Percentiles rank a stretch among this genome's conserved stretches.
phyloP scores from a whole-genome alignment of 2,888 invertebrate species.

The Abscondita cerata region DNA sequence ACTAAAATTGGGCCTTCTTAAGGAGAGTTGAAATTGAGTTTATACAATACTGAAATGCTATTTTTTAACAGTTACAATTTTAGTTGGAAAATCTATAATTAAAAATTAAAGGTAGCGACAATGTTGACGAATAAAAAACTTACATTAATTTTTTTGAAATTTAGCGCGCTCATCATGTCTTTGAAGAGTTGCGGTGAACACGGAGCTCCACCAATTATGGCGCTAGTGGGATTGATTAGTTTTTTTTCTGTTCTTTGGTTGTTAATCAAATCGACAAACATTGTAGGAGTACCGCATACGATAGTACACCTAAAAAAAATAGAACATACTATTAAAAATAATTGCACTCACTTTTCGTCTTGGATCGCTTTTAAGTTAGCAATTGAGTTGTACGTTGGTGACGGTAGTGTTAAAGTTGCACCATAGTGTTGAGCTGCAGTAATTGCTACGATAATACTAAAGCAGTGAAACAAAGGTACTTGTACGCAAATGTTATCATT shows the following conservation, averaged over 20 bases:
- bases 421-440: conserved; percentile 67
- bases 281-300: conserved; percentile 83
- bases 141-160: conserved; percentile 62
- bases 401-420: conserved; percentile 67
- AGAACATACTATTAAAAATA: too few species aligned
- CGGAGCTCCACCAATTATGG: conserved; percentile 76
- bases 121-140: too few species aligned
- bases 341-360: conserved; percentile 14
- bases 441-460: conserved; percentile 72
- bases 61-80: too few species aligned
- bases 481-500: conserved; percentile 67
- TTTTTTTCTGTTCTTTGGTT: conserved; percentile 59
- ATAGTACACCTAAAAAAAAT: conserved; percentile 67
- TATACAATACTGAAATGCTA: too few species aligned
- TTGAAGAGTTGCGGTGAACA: conserved; percentile 69
- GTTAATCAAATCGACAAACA: conserved; percentile 79
- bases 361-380: conserved; percentile 63
- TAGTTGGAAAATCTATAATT: too few species aligned
- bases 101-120: too few species aligned
- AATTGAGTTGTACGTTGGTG: conserved; percentile 67
- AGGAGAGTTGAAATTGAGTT: too few species aligned
- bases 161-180: conserved; percentile 60
- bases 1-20: too few species aligned
- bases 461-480: conserved; percentile 85
- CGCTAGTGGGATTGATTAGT: conserved; percentile 62